Evolutionary conservation across 2,888 invertebrate species (phyloP).

Genomic region (Pomacea canaliculata): DNA sequence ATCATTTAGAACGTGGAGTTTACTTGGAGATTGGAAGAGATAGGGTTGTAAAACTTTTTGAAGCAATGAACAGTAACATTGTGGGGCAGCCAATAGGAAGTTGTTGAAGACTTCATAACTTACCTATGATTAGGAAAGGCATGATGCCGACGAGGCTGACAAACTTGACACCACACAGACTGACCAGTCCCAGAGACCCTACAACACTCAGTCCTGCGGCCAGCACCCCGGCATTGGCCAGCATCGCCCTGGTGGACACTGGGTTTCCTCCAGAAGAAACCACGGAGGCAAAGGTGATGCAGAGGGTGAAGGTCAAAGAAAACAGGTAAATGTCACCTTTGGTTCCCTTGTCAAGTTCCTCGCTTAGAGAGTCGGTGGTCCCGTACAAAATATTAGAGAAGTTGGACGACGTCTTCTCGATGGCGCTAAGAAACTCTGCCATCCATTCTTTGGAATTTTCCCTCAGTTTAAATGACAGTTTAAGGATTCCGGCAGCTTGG

Average conservation of each 20-base stretch:
- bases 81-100: no score
- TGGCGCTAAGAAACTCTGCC: slow-evolving; percentile 10
- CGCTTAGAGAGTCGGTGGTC: slow-evolving; percentile 41
- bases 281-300: slow-evolving; percentile 33
- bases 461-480: slow-evolving; percentile 25
- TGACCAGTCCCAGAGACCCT: slow-evolving; percentile 46
- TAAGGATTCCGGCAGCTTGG: slow-evolving; percentile 14
- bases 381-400: slow-evolving; percentile 19
- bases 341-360: slow-evolving; percentile 43
- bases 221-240: slow-evolving; percentile 45
- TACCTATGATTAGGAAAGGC: slow-evolving; percentile 53
- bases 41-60: no score
- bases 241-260: slow-evolving; percentile 38
- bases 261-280: slow-evolving; percentile 39
- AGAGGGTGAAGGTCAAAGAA: slow-evolving; percentile 30
- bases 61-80: no score
- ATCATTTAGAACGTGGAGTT: no score
- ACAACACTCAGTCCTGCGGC: slow-evolving; percentile 48
- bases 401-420: background rate
- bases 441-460: slow-evolving; percentile 25
- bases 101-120: background rate
- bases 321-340: slow-evolving; percentile 32
- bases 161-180: slow-evolving; percentile 39
- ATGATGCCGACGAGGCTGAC: slow-evolving; percentile 53
- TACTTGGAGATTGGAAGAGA: no score